Evolutionary conservation across 2,113 vertebrate genomes (phyloP).

Genomic region (Megaptera novaeangliae): DNA sequence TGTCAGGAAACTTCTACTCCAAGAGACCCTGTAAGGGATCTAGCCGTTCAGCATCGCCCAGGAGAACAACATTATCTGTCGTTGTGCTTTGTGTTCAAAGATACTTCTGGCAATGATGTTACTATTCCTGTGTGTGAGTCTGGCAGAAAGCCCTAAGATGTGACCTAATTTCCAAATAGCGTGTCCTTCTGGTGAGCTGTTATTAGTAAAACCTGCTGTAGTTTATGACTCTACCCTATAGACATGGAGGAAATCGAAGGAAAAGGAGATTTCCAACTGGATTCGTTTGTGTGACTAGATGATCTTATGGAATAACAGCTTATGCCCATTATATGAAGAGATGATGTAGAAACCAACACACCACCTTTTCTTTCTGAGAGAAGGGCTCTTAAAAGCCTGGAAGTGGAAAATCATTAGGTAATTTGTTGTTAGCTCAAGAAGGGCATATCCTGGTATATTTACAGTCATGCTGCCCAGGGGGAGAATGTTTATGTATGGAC

Average conservation of each 20-base stretch:
- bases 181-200: conserved; percentile 59
- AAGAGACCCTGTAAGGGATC: conserved; percentile 27
- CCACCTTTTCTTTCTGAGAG: conserved; percentile 34
- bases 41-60: not conserved
- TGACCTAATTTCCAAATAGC: conserved; percentile 72
- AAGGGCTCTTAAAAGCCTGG: conserved; percentile 28
- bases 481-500: conserved; percentile 1
- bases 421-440: conserved; percentile 33
- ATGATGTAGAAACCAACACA: not conserved
- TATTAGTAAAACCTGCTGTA: conserved; percentile 42
- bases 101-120: conserved; percentile 61
- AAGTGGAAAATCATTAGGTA: conserved; percentile 45
- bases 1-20: conserved; percentile 22
- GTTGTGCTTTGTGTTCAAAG: conserved; percentile 62
- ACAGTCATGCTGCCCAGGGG: not conserved
- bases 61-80: conserved; percentile 43
- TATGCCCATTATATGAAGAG: conserved; percentile 23
- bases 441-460: conserved; percentile 23
- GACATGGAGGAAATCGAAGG: not conserved
- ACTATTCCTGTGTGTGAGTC: conserved; percentile 59
- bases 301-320: not conserved
- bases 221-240: conserved; percentile 28
- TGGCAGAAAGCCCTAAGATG: conserved; percentile 65
- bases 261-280: conserved; percentile 36
- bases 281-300: not conserved